Percentiles rank a stretch among this genome's conserved stretches.
These are phyloP conservation scores for Nesometra sesokonis DNA, from an alignment of 35 echinoderm and acorn worm genomes.

Conservation along the genomic window DNA sequence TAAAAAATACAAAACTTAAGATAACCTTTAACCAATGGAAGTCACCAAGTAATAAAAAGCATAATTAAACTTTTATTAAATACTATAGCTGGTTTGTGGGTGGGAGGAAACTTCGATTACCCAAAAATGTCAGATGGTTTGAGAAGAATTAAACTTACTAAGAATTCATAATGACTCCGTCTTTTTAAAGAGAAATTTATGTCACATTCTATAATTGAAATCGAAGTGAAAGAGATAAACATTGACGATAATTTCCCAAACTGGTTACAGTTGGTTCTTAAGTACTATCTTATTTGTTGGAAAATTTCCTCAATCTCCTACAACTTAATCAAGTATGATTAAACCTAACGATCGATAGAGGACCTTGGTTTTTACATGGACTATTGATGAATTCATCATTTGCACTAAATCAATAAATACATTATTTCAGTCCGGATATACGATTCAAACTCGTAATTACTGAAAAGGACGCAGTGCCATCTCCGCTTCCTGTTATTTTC, in stretches of 20 bases:
- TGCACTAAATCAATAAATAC: not conserved
- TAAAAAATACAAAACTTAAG: too few relatives aligned
- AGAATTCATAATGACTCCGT: not conserved
- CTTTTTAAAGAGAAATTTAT: not conserved
- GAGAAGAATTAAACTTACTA: too few relatives aligned
- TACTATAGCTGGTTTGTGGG: too few relatives aligned
- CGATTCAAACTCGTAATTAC: not conserved
- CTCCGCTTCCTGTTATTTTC: not conserved
- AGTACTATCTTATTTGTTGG: not conserved
- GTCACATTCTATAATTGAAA: not conserved
- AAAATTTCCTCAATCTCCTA: not conserved
- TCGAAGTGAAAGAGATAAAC: not conserved
- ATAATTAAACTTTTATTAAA: too few relatives aligned
- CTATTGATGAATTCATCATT: not conserved
- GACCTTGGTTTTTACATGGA: not conserved
- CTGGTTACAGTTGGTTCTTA: not conserved
- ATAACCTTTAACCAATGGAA: too few relatives aligned
- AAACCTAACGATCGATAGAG: not conserved
- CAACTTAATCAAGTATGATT: not conserved
- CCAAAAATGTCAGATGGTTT: too few relatives aligned
- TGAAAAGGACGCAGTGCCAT: not conserved
- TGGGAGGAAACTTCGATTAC: too few relatives aligned
- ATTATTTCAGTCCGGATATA: not conserved
- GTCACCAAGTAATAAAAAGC: too few relatives aligned
- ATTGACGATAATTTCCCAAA: not conserved